Base-by-base conservation (phyloP, 2,888 invertebrate species). In the Tetanocera ferruginea region DNA sequence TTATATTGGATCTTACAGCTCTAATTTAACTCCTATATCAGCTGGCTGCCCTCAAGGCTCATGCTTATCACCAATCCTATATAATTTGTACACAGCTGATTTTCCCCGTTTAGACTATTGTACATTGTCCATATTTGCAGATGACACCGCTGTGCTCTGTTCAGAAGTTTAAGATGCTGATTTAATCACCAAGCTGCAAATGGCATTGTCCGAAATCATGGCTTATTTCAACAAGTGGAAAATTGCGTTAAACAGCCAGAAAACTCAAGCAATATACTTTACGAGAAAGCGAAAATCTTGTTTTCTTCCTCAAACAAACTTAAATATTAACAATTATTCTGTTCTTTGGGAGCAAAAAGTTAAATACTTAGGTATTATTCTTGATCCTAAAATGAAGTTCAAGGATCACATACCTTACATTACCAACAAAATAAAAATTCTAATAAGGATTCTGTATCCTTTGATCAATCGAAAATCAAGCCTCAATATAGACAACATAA, bases 1-100 rank as follows among this genome's bases (percentile, higher is more conserved):
- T 0, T 64, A 62, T 84, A 43, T 43, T 43, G 43, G 11, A 11
- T 11, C 43, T 11, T 43, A 43, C 11, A 11, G 43, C 43, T 43
- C 43, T 3, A 43, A 43, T 2, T 43, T 14, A 43, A 43, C 43
- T 11, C 11, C 43, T 14, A 43, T 43, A 2, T 11, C 43, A 43
- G 43, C 43, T 43, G 43, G 43, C 43, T 43, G 43, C 14, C 43
- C 14, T 11, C 64, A 64, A 64, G 64, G 64, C 2, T 64, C 64
- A 31, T 64, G 64, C 64, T 28, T 64, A n/a, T 31, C 31, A 14
- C 64, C 23, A 25, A 28, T 64, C 14, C 3, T 43, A 11, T 43
- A 43, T 11, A 43, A 43, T 43, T 43, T 43, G 43, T 43, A 43
- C 14, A 43, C 64, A 28, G 28, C 64, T 3, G 64, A 64, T 64